Base-by-base conservation (phyloP, 2,888 invertebrate genomes). In the Lycocerus yunnanus region DNA sequence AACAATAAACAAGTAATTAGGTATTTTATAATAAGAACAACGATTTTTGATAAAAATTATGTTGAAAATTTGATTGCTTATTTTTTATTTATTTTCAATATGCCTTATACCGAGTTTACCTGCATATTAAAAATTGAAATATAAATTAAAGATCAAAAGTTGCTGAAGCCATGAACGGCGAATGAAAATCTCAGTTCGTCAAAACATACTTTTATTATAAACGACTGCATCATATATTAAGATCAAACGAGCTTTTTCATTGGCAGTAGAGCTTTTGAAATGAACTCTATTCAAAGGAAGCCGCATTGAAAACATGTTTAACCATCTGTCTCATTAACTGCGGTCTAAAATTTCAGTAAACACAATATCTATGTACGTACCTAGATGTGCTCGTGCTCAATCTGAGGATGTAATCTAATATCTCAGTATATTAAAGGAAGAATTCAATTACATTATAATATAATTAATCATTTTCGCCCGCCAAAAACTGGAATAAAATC, bases 221-320 rank as follows among this genome's bases (percentile, higher is more conserved):
- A 78, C 84, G 83, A 82, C 83, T 84, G 82, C 84, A 83, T 82
- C 84, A 84, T 81, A 85, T 85, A 85, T 84, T 86, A 85, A 86
- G 85, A 86, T 86, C 86, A 86, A 86, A 86, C 85, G 85, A 84
- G 84, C 84, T 84, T 84, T 83, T 79, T 82, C 78, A 83, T 82
- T 83, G 82, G 83, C 82, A 82, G 80, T 79, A 77, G 77, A 79
- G 82, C 83, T 82, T 83, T 83, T 83, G 82, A 83, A 81, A 81
- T 81, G 81, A 82, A 82, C 81, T 81, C 82, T 83, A 84, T 84
- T 83, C 83, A 83, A 83, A 83, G 82, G 82, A 81, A 78, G 79
- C 79, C 79, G 84, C 82, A 84, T 84, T 84, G 82, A 84, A 84
- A 83, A 84, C 84, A 83, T 83, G 81, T 82, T 83, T 83, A 82